Base-by-base conservation (phyloP, 2,888 invertebrate species). In the Meta bourneti region DNA sequence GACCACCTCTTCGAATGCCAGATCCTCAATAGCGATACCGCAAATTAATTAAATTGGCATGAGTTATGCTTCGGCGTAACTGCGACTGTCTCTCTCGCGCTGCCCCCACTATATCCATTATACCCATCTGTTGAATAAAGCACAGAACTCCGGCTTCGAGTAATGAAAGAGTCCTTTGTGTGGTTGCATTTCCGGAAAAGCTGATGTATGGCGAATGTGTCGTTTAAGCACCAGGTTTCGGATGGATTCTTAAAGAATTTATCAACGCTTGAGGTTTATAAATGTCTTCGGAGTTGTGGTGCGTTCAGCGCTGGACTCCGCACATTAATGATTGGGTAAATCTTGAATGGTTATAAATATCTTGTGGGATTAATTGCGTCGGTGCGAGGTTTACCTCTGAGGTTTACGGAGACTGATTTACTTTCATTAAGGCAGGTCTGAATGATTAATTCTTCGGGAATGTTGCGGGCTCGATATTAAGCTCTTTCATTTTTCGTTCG, bases 41-140 rank as follows among this genome's bases (percentile, higher is more conserved):
- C 81, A 51, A 20, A 82, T 82, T 82, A 82, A 82, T 82, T 82
- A 82, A 82, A 82, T 82, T 11, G 49, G 51, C 81, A 71, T 82
- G 81, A 82, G 71, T 82, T 71, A 82, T 82, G 51, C 51, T 51
- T 51, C 19, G 71, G 70, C 48, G 49, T 61, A 82, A 82, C 71
- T 82, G 81, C 51, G 20, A 82, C 81, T 51, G 70, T 54, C 70
- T 49, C 61, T 61, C 61, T 61, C 61, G 5, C 61, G 11, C 61
- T 61, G 4, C 34, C 34, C 34, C 34, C 61, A 5, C 61, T 49
- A 5, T 11, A 82, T 71, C 70, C 81, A 82, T 82, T 49, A 51
- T 34, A 71, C 9, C 16, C 81, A 82, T 71, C 71, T 82, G 81
- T 82, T 82, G 71, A 71, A 71, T 54, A 54, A 79, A 79, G 77